Percentiles rank a stretch among this genome's conserved stretches.
These are phyloP conservation scores for Drosophila borealis DNA, from an alignment of 2,888 invertebrate species.

Conservation along the genomic window DNA sequence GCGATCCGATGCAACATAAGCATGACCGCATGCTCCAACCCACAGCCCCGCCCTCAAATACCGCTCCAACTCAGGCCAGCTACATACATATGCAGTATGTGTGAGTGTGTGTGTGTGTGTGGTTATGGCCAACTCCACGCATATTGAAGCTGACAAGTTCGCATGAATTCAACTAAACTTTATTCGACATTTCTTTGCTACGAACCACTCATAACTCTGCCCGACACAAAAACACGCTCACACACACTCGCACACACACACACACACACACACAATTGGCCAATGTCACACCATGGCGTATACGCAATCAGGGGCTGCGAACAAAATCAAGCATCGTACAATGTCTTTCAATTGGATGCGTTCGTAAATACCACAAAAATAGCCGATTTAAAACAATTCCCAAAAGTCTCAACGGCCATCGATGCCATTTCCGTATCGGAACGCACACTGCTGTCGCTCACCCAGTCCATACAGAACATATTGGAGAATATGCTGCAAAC, in stretches of 20 bases:
- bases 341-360: conserved; percentile 89
- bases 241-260: not conserved
- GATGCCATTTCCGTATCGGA: conserved; percentile 83
- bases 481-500: conserved; percentile 84
- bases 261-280: conserved; percentile 9
- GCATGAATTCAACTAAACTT: conserved; percentile 31
- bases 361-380: conserved; percentile 89
- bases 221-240: conserved; percentile 3
- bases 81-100: conserved; percentile 1
- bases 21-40: conserved; percentile 41
- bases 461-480: conserved; percentile 83
- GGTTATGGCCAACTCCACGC: conserved; percentile 12
- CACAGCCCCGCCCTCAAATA: not conserved
- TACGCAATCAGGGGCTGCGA: conserved; percentile 88
- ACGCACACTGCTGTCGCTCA: conserved; percentile 82
- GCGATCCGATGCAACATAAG: conserved; percentile 52
- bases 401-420: conserved; percentile 83
- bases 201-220: conserved; percentile 25
- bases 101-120: conserved; percentile 11
- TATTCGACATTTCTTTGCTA: conserved; percentile 47
- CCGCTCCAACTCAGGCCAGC: conserved; percentile 3
- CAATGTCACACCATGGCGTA: conserved; percentile 28
- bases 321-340: conserved; percentile 90
- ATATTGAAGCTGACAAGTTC: conserved; percentile 20
- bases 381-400: conserved; percentile 84